A percentile compares a stretch with the other conserved stretches of the same genome.
These are phyloP conservation scores for Falco berigora DNA, from an alignment of 2,797 vertebrate genomes.

Conservation along the genomic window DNA sequence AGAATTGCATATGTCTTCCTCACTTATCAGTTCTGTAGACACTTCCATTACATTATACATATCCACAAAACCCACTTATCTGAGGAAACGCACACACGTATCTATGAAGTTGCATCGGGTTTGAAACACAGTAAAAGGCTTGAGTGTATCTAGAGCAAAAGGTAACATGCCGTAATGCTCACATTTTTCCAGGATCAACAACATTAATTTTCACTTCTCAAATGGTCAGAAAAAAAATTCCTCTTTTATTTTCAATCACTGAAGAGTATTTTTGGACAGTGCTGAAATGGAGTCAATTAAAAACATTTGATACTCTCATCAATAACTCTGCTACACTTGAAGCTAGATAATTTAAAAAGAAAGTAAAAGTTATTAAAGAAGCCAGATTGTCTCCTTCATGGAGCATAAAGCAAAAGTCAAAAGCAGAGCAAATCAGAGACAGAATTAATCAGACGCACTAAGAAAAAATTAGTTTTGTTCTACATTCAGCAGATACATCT, in stretches of 20 bases:
- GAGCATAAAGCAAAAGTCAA: slow-evolving; percentile 31
- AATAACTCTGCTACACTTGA: neutral
- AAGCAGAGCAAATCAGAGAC: neutral
- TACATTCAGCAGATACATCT: neutral
- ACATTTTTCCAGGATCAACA: neutral
- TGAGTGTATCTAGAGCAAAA: neutral
- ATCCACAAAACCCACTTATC: neutral
- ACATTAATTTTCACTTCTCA: neutral
- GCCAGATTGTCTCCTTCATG: slow-evolving; percentile 30
- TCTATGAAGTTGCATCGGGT: neutral
- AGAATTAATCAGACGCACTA: neutral
- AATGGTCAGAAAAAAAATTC: neutral
- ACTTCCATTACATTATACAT: neutral
- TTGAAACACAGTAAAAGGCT: neutral
- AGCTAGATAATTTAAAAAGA: slow-evolving; percentile 17
- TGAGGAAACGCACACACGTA: rapidly evolving
- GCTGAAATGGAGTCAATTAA: neutral
- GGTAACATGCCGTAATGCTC: neutral
- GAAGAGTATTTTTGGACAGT: neutral
- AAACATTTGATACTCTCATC: neutral
- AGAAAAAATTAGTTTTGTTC: slow-evolving; percentile 2
- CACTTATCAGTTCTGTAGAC: neutral
- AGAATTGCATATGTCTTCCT: neutral
- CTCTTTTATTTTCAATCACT: neutral
- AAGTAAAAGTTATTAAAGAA: slow-evolving; percentile 27